Evolutionary conservation across 2,797 vertebrate species (phyloP).

Genomic region (Poeciliopsis gracilis): DNA sequence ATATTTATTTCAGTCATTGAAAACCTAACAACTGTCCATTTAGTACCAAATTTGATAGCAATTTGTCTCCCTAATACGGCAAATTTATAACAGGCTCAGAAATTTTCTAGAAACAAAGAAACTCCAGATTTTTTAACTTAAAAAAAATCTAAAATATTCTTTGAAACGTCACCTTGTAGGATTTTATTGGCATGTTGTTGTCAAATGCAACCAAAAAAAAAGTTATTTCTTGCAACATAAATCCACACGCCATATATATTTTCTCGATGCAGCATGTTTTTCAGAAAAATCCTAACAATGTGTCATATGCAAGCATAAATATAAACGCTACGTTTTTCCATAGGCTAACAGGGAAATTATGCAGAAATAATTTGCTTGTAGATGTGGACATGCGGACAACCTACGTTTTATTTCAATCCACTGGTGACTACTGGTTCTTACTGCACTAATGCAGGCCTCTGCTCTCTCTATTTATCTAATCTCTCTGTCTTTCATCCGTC

Average conservation of each 20-base stretch:
- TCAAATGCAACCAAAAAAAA: background rate
- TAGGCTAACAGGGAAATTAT: background rate
- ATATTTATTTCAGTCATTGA: background rate
- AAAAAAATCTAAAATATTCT: background rate
- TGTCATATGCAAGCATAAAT: background rate
- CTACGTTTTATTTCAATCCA: background rate
- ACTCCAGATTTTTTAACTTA: background rate
- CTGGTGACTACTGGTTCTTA: background rate
- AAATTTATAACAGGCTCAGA: no score
- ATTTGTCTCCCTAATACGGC: no score
- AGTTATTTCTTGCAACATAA: no score
- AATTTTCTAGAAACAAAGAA: background rate
- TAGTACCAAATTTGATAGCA: background rate
- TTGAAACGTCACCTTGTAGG: background rate
- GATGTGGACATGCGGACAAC: background rate
- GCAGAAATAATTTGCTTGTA: background rate
- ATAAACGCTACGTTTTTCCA: background rate
- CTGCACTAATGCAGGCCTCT: background rate
- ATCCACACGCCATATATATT: background rate
- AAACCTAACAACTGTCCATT: background rate
- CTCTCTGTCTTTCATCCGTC: background rate
- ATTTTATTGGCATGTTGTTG: background rate
- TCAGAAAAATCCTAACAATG: background rate
- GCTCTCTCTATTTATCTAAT: background rate
- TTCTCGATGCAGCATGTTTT: background rate